phyloP scores from a whole-genome alignment of 2,797 vertebrate genomes.

The Gadopsis marmoratus region DNA sequence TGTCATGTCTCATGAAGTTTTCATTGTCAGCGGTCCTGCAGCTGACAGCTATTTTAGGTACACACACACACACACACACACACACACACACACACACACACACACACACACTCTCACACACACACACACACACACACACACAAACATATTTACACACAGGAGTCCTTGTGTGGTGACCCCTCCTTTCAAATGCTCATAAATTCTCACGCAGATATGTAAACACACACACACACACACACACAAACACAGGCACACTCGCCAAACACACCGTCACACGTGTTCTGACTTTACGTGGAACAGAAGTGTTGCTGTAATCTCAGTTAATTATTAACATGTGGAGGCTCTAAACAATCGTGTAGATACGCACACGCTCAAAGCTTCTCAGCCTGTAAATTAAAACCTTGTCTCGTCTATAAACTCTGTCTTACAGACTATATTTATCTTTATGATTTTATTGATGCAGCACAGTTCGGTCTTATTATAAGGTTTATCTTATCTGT shows the following conservation, averaged over 20 bases:
- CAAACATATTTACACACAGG: constrained; percentile 45
- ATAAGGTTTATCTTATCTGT: constrained; percentile 59
- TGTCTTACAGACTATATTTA: not conserved
- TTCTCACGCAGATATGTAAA: constrained; percentile 65
- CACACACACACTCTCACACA: no score
- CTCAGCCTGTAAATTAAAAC: not conserved
- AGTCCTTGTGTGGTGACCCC: constrained; percentile 40
- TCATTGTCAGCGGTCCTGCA: constrained; percentile 45
- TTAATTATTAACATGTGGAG: constrained; percentile 62
- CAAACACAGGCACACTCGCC: constrained; percentile 5
- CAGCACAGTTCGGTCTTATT: constrained; percentile 8
- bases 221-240: constrained; percentile 53
- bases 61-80: constrained; percentile 31
- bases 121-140: no score
- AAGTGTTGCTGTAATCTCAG: constrained; percentile 35
- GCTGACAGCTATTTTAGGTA: constrained; percentile 33
- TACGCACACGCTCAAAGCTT: not conserved
- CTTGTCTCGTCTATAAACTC: constrained; percentile 5
- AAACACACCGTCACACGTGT: constrained; percentile 50
- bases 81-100: no score
- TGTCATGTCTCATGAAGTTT: constrained; percentile 62
- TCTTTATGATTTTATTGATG: constrained; percentile 65
- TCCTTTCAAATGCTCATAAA: constrained; percentile 56
- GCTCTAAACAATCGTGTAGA: constrained; percentile 23
- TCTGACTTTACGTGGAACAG: constrained; percentile 21